Percentiles rank a stretch among this genome's conserved stretches.
Conservation (phyloP, 2,113 vertebrate genomes). For the Blennius ocellaris region DNA sequence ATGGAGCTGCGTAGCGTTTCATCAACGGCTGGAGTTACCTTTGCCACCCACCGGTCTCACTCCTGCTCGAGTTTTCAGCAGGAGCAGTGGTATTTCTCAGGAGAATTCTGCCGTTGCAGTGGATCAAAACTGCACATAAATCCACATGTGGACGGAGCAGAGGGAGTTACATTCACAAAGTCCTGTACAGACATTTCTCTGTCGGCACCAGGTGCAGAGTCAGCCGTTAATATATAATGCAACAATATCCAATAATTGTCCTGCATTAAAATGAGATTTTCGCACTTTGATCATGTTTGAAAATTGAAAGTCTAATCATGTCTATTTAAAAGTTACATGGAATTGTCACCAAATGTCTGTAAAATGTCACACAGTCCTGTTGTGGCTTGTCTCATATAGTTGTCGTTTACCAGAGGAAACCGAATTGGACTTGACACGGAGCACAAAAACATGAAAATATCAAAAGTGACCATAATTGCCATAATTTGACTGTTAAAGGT, state of each 20-base stretch:
- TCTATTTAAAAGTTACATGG: no score
- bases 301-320: not conserved
- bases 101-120: slow-evolving; percentile 15
- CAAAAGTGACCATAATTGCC: no score
- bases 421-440: no score
- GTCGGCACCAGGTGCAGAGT: not conserved
- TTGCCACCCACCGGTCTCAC: slow-evolving; percentile 67
- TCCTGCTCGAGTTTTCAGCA: slow-evolving; percentile 66
- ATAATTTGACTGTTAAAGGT: no score
- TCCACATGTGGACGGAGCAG: not conserved
- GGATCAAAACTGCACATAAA: slow-evolving; percentile 19
- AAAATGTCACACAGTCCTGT: no score
- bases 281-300: not conserved
- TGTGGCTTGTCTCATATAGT: no score
- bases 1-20: slow-evolving; percentile 38
- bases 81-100: slow-evolving; percentile 58
- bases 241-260: not conserved
- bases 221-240: not conserved
- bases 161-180: not conserved
- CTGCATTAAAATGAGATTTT: not conserved
- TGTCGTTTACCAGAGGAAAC: no score
- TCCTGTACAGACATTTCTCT: not conserved
- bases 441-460: no score
- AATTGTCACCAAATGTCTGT: no score
- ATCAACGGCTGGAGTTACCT: slow-evolving; percentile 42